Conservation (phyloP, 2,113 vertebrate genomes). For the Gymnorhina tibicen region DNA sequence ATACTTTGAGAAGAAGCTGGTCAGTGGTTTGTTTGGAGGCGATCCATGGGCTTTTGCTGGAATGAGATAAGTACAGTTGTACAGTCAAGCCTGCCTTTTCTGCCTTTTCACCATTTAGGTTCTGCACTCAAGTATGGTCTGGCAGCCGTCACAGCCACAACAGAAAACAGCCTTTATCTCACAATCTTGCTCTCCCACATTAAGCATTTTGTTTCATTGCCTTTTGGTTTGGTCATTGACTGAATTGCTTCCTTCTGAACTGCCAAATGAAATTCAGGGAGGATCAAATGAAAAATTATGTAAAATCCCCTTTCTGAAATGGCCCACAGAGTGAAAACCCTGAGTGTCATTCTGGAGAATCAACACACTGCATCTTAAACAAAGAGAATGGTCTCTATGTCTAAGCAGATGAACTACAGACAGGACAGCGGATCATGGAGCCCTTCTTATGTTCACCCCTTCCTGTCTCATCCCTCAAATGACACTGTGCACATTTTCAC, state of each 20-base stretch:
- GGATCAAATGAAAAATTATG: neutral
- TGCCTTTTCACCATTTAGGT: neutral
- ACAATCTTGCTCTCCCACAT: neutral
- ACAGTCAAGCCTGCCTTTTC: neutral
- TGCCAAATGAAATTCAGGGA: neutral
- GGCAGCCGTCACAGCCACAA: neutral
- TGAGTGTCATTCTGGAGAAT: neutral
- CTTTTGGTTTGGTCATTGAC: neutral
- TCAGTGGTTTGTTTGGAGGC: neutral
- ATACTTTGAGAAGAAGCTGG: neutral
- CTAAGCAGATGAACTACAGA: neutral
- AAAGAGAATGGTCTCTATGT: neutral
- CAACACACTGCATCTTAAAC: neutral
- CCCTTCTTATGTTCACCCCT: neutral
- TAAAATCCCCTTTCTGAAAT: neutral
- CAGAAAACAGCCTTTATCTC: slow-evolving; percentile 16
- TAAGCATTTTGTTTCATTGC: neutral
- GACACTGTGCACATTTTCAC: neutral
- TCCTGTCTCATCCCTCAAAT: neutral
- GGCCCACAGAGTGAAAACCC: neutral
- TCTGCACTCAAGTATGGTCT: slow-evolving; percentile 9
- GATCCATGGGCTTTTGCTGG: neutral
- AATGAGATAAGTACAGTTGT: neutral
- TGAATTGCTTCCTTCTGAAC: neutral
- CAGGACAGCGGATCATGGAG: neutral